A percentile compares a stretch with the other conserved stretches of the same genome.
Evolutionary conservation across 2,797 vertebrate genomes (phyloP).

Genomic region (Gadopsis marmoratus): DNA sequence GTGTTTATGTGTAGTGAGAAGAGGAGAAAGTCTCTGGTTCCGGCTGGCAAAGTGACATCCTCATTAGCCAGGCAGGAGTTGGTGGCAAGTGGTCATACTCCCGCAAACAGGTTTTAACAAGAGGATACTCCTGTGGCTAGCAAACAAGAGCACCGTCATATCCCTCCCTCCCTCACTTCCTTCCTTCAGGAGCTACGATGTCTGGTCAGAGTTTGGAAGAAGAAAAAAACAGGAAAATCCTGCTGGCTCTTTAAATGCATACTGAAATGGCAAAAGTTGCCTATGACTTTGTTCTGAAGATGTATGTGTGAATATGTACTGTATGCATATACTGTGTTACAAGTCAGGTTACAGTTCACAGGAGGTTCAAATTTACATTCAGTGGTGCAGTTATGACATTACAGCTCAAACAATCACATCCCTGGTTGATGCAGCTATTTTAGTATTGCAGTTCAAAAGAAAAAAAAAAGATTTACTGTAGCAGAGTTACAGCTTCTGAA

Average conservation of each 20-base stretch:
- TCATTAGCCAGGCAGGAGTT: conserved; percentile 59
- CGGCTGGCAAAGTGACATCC: conserved; percentile 34
- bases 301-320: not conserved
- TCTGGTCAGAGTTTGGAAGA: not conserved
- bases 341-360: conserved; percentile 39
- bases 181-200: conserved; percentile 13
- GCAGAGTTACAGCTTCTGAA: conserved; percentile 18
- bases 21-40: conserved; percentile 33
- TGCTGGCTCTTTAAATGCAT: conserved; percentile 5
- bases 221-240: conserved; percentile 17
- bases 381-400: conserved; percentile 43
- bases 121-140: conserved; percentile 44
- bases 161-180: not conserved
- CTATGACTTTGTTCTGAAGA: conserved; percentile 11
- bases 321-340: conserved; percentile 12
- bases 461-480: conserved; percentile 19
- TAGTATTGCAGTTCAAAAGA: conserved; percentile 15
- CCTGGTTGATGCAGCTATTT: conserved; percentile 43
- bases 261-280: conserved; percentile 18
- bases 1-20: conserved; percentile 36
- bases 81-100: conserved; percentile 57
- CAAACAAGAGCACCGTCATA: conserved; percentile 29
- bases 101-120: conserved; percentile 45
- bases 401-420: conserved; percentile 39
- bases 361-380: conserved; percentile 47